Conservation (phyloP, 2,113 vertebrate species). For the Leptodactylus fuscus region DNA sequence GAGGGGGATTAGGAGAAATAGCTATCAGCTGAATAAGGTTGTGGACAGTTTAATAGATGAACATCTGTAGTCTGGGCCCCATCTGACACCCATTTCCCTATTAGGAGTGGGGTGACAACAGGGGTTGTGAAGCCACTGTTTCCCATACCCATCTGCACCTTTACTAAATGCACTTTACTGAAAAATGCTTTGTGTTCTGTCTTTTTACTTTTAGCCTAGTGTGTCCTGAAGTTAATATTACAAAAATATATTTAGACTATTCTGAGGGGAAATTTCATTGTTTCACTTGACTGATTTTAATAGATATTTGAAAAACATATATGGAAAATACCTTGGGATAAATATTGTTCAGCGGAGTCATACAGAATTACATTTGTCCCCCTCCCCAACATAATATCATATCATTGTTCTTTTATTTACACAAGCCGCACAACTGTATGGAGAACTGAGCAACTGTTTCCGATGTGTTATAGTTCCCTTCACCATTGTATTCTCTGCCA, state of each 20-base stretch:
- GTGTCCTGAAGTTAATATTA: no score
- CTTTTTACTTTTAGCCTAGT: not conserved
- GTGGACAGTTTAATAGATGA: no score
- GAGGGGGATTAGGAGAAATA: no score
- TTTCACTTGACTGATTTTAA: conserved; percentile 13
- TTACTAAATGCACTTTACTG: not conserved
- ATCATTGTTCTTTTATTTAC: not conserved
- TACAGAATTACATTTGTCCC: not conserved
- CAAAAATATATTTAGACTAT: not conserved
- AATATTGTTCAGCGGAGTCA: not conserved
- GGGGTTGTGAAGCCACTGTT: no score
- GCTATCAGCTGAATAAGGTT: no score
- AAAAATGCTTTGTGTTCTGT: not conserved
- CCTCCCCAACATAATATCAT: not conserved
- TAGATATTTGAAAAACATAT: not conserved
- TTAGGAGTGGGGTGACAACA: no score
- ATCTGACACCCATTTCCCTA: no score
- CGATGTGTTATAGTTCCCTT: not conserved
- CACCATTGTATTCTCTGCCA: no score
- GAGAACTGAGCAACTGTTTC: not conserved
- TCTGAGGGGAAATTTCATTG: not conserved
- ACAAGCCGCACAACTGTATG: not conserved
- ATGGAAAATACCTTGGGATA: not conserved
- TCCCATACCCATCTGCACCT: not conserved
- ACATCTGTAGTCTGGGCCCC: no score